Evolutionary conservation across 2,797 vertebrate species (phyloP), one percentile per base, ranked within the genome.

Genomic region (Pangasius krempfi): DNA sequence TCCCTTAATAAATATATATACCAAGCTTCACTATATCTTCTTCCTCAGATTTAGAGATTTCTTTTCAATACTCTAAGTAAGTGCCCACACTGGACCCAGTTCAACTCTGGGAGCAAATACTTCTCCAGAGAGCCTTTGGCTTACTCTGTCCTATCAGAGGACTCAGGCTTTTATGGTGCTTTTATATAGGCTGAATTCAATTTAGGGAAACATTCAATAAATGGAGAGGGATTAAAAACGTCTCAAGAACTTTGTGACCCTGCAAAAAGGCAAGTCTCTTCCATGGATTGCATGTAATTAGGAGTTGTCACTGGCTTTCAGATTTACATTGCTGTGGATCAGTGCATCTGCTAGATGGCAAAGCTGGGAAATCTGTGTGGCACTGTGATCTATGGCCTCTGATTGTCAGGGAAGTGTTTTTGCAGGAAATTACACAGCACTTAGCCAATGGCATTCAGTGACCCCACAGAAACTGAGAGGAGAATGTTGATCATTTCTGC

Each of bases 281-380:
- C 37, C 44, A 52, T 44, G 80, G 33, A 85, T 91, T 82, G 84
- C 25, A 54, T 40, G 14, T 60, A 91, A 90, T 92, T 89, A 82
- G 20, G 89, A 76, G 82, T 68, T 79, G 86, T 88, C 86, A 82
- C 54, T 33, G 54, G 54, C 80, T 89, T 37, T 56, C 14, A 50
- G 80, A 85, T 83, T 87, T 82, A 85, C 52, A 87, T 73, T 30
- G 60, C 66, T 72, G 52, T 66, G 54, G 54, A 85, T 89, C 88
- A 62, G 68, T 73, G 83, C 64, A 50, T 79, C 54, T 89, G 25
- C 62, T 75, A 86, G 27, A 62, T 44, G 68, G 58, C 56, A 18
- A 40, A 75, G 25, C n/a, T 54, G n/a, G 50, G 27, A 54, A 79
- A 79, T 30, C 7, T 33, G 16, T 73, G 44, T 87, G 40, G 12